A percentile compares a stretch with the other conserved stretches of the same genome.
phyloP scores from a whole-genome alignment of 2,888 invertebrate genomes.

The Lathronympha strigana region DNA sequence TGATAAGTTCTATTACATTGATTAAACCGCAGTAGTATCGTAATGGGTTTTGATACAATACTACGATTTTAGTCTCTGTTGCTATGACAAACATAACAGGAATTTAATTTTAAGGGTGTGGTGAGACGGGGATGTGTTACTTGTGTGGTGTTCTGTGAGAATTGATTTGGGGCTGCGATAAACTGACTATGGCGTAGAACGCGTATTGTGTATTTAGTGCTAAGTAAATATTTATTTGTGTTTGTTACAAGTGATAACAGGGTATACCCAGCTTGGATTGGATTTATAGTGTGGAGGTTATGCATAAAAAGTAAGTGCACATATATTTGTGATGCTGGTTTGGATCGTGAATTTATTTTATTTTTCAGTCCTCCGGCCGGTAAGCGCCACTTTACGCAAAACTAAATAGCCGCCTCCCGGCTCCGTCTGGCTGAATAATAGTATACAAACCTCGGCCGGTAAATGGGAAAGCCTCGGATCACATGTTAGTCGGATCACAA shows the following conservation, averaged over 20 bases:
- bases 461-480: too few relatives aligned
- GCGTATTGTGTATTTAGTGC: constrained; percentile 8
- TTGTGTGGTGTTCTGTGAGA: neutral
- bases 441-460: too few relatives aligned
- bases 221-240: constrained; percentile 15
- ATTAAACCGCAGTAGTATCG: constrained; percentile 9
- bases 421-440: too few relatives aligned
- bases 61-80: constrained; percentile 7
- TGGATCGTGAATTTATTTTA: neutral
- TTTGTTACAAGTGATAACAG: constrained; percentile 16
- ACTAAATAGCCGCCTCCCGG: too few relatives aligned
- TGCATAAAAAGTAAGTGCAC: constrained; percentile 42
- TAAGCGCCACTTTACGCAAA: too few relatives aligned
- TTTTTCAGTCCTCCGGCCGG: too few relatives aligned
- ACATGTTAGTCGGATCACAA: too few relatives aligned
- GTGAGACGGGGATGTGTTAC: constrained; percentile 4
- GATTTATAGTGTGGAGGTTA: constrained; percentile 28
- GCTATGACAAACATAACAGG: constrained; percentile 9
- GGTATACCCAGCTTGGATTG: neutral
- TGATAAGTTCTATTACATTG: constrained; percentile 34
- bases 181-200: neutral
- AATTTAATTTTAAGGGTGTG: neutral
- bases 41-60: constrained; percentile 6
- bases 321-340: neutral
- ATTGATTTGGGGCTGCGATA: neutral